Evolutionary conservation across 2,113 vertebrate genomes (phyloP).

Genomic region (Calidris pugnax): DNA sequence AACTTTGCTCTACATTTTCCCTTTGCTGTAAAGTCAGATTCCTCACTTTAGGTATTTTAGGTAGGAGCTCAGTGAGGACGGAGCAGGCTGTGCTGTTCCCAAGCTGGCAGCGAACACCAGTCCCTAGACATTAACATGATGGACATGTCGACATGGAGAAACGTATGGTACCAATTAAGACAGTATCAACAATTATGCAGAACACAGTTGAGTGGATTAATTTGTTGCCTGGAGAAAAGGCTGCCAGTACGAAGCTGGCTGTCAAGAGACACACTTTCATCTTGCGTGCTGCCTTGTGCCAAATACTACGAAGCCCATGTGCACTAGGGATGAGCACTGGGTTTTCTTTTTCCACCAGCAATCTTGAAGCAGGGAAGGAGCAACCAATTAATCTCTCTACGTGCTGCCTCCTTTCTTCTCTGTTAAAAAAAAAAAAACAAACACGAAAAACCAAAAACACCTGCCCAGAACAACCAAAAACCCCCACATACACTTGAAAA

Average conservation of each 20-base stretch:
- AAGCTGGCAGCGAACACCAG: neutral
- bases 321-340: neutral
- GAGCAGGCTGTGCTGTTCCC: constrained; percentile 14
- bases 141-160: neutral
- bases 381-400: neutral
- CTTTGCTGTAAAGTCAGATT: neutral
- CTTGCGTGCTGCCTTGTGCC: constrained; percentile 20
- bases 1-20: neutral
- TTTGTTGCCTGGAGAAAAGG: constrained; percentile 56
- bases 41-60: neutral
- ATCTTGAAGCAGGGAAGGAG: neutral
- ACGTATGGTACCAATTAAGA: constrained; percentile 64
- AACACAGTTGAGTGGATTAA: constrained; percentile 51
- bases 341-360: neutral
- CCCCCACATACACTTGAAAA: neutral
- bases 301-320: neutral
- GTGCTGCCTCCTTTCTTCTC: neutral
- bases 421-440: neutral
- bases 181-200: constrained; percentile 65
- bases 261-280: constrained; percentile 51
- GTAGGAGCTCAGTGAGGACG: neutral
- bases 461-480: neutral
- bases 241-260: constrained; percentile 43
- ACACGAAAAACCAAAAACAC: neutral
- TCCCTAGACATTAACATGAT: constrained; percentile 32